Percentiles rank a stretch among this genome's conserved stretches.
phyloP scores from a whole-genome alignment of 2,113 vertebrate genomes.

The pig (Sus scrofa) region DNA sequence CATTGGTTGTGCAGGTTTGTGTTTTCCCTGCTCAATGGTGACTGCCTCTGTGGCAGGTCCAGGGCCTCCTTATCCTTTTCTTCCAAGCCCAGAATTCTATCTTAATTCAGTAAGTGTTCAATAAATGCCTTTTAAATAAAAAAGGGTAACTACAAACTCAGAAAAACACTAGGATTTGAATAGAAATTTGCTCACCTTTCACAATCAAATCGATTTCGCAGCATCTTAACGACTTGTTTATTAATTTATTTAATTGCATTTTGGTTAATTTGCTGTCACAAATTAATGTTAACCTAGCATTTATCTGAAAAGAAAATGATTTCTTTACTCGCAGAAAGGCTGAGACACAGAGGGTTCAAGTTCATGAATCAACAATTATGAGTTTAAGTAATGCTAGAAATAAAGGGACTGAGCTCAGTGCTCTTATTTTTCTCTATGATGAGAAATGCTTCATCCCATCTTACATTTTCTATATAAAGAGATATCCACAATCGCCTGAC shows the following conservation, averaged over 20 bases:
- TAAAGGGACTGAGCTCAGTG: not conserved
- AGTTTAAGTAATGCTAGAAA: not conserved
- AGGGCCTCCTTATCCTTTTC: not conserved
- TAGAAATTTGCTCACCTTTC: not conserved
- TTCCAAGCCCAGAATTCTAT: not conserved
- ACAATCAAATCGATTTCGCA: constrained; percentile 33
- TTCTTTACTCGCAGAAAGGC: constrained; percentile 19
- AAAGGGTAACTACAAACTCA: not conserved
- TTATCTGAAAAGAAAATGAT: not conserved
- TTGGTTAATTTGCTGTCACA: constrained; percentile 20
- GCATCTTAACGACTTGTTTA: not conserved
- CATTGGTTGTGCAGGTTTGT: not conserved
- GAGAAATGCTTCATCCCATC: not conserved
- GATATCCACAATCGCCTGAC: not conserved
- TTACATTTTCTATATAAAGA: not conserved
- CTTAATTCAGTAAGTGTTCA: not conserved
- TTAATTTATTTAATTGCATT: not conserved
- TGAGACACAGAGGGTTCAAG: not conserved
- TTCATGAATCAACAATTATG: not conserved
- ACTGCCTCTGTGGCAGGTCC: not conserved
- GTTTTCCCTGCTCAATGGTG: not conserved
- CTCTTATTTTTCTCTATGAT: not conserved
- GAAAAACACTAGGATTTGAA: not conserved
- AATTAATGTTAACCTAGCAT: not conserved
- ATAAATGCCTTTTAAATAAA: not conserved